phyloP scores from a whole-genome alignment of 37 sponge, comb jelly and placozoan genomes.

The Spongilla lacustris region DNA sequence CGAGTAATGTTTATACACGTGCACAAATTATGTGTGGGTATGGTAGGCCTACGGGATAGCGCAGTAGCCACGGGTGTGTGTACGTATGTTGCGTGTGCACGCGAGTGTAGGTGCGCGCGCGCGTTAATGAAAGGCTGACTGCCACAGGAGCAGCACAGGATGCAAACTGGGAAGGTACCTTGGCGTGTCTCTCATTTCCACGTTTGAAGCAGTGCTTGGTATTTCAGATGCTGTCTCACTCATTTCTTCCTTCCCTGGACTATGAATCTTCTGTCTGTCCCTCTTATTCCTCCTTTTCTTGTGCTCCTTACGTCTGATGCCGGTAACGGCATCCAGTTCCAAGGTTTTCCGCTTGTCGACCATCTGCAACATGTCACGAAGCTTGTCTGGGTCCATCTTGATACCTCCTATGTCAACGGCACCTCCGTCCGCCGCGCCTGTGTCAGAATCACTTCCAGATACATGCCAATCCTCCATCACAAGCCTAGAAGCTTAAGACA shows the following conservation, averaged over 20 bases:
- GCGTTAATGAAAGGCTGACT: background rate
- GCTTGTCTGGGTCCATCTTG: slow-evolving; percentile 9
- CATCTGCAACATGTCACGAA: slow-evolving; percentile 28
- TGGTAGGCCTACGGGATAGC: no score
- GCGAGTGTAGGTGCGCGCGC: background rate
- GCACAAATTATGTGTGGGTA: background rate
- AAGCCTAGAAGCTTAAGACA: background rate
- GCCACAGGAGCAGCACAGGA: background rate
- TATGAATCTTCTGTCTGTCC: slow-evolving; percentile 11
- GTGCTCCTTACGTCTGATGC: slow-evolving; percentile 1
- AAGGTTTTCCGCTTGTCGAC: slow-evolving; percentile 34
- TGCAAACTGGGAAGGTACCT: slow-evolving; percentile 13
- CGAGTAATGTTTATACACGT: no score
- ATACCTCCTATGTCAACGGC: slow-evolving; percentile 24
- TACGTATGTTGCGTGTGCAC: background rate
- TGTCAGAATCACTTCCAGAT: slow-evolving; percentile 66
- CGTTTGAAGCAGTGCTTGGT: slow-evolving; percentile 58
- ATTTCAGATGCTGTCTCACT: slow-evolving; percentile 78
- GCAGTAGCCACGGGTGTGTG: background rate
- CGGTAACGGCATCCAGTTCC: slow-evolving; percentile 32
- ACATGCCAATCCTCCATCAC: slow-evolving; percentile 59
- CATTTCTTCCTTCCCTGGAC: slow-evolving; percentile 39
- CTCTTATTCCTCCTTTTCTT: background rate
- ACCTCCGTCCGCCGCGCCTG: slow-evolving; percentile 5
- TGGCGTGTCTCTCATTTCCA: slow-evolving; percentile 41